These are phyloP conservation scores for Boleophthalmus pectinirostris DNA, from an alignment of 2,113 vertebrate species.

Conservation along the genomic window DNA sequence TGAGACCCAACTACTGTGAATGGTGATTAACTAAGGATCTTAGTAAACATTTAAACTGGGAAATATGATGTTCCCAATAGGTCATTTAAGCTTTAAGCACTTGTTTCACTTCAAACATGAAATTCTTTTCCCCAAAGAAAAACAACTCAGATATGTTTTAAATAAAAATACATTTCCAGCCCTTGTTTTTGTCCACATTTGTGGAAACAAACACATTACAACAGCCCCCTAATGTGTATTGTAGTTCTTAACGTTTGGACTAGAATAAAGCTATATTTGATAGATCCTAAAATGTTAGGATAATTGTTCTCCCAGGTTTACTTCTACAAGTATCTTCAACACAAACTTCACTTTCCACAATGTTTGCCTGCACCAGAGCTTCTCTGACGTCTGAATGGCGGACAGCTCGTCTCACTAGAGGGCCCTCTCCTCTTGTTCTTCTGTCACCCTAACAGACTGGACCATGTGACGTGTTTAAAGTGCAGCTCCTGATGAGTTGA, in stretches of 20 bases:
- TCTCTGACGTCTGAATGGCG: slow-evolving; percentile 13
- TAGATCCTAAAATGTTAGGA: slow-evolving; percentile 27
- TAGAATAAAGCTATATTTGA: slow-evolving; percentile 16
- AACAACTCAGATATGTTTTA: slow-evolving; percentile 29
- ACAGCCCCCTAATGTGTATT: slow-evolving; percentile 9
- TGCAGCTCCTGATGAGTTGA: slow-evolving; percentile 60
- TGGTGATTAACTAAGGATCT: not conserved
- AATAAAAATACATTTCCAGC: slow-evolving; percentile 32
- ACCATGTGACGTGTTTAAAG: slow-evolving; percentile 61
- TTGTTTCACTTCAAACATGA: slow-evolving; percentile 56
- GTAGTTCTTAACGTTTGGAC: slow-evolving; percentile 21
- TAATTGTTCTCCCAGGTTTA: slow-evolving; percentile 19
- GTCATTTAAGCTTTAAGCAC: slow-evolving; percentile 15
- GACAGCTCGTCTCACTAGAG: slow-evolving; percentile 42
- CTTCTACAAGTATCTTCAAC: slow-evolving; percentile 5
- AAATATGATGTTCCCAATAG: not conserved
- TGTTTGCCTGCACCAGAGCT: not conserved
- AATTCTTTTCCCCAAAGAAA: slow-evolving; percentile 19
- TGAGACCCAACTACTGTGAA: not conserved
- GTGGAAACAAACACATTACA: slow-evolving; percentile 6
- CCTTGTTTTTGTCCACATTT: slow-evolving; percentile 30
- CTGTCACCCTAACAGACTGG: slow-evolving; percentile 33
- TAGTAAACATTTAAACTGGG: slow-evolving; percentile 7
- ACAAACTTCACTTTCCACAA: not conserved
- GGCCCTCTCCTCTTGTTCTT: slow-evolving; percentile 1